Percentiles rank a stretch among this genome's conserved stretches.
Conservation (phyloP, 2,888 invertebrate genomes). For the Hedychridium roseum region DNA sequence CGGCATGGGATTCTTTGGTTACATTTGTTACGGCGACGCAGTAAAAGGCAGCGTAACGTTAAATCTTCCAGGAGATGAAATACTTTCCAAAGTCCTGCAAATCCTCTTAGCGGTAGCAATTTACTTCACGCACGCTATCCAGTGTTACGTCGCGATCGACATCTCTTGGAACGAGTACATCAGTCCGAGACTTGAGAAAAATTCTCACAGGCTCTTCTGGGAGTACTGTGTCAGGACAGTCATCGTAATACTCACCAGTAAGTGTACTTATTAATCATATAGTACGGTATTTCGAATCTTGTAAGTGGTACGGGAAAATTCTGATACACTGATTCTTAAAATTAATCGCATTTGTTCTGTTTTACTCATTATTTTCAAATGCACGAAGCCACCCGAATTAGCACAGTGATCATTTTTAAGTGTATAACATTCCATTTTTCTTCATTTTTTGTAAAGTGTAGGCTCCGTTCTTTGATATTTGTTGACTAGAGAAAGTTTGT, state of each 20-base stretch:
- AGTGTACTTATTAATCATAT: too few species aligned
- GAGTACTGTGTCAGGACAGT: constrained; percentile 82
- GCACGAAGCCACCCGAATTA: too few species aligned
- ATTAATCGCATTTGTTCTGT: neutral
- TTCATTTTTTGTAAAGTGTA: too few species aligned
- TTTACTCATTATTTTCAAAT: constrained; percentile 9
- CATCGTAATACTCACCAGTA: constrained; percentile 85
- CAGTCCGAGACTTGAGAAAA: constrained; percentile 69
- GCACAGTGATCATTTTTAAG: neutral
- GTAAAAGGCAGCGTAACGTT: constrained; percentile 86
- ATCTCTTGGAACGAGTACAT: constrained; percentile 89
- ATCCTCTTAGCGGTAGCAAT: constrained; percentile 81
- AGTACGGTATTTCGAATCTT: too few species aligned
- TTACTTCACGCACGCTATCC: constrained; percentile 90
- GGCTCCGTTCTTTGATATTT: too few species aligned
- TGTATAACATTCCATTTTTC: constrained; percentile 8
- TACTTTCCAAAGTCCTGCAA: constrained; percentile 76
- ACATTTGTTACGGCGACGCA: constrained; percentile 79
- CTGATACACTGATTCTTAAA: neutral
- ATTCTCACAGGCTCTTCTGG: constrained; percentile 70
- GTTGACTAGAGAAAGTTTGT: too few species aligned
- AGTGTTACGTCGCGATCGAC: constrained; percentile 95
- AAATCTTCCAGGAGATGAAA: constrained; percentile 75
- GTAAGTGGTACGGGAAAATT: too few species aligned
- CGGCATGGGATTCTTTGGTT: constrained; percentile 90